Evolutionary conservation across 1,140 invertebrate species (phyloP), one percentile per base, ranked within the genome.

Genomic region (Magallana gigas): DNA sequence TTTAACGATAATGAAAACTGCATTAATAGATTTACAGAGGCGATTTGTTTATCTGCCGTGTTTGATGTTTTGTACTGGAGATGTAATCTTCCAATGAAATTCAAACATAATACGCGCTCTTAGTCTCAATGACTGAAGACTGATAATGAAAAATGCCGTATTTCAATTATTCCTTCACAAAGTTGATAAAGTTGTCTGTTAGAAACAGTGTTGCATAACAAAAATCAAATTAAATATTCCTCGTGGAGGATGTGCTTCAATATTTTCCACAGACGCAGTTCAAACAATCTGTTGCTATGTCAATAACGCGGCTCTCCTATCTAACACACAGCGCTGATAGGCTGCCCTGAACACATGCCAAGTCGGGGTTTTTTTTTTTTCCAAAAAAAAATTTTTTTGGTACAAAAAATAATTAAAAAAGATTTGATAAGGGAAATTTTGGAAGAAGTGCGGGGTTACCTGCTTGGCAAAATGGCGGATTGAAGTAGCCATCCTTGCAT

Each of bases 401-500:
- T 76, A 76, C 68, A 76, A 76, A 76, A 76, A 76, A 76, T 76
- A 76, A 76, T 76, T 76, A 76, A 76, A 23, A 23, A 76, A 29
- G 23, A 76, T 76, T 76, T 76, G 68, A 76, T 76, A 76, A 76
- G 18, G 68, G 68, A 76, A 76, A 76, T 6, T 29, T 76, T 29
- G 68, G 36, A 76, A 48, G 36, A 48, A 48, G 36, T 48, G 68
- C 23, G 68, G 60, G 68, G 57, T 83, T 83, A 93, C 92, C 91
- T 85, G 90, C 90, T 89, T 93, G 90, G 85, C 92, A 93, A 64
- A 85, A 59, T 11, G 91, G 91, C 7, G 90, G 88, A 71, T 92
- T 91, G 87, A 92, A 92, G 85, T 92, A 93, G 1, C 92, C 92
- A 4, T 85, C 59, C 29, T 85, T 87, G 82, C 92, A 93, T 85